A percentile compares a stretch with the other conserved stretches of the same genome.
Conservation (phyloP, 2,113 vertebrate species). For the Sceloporus tristichus region DNA sequence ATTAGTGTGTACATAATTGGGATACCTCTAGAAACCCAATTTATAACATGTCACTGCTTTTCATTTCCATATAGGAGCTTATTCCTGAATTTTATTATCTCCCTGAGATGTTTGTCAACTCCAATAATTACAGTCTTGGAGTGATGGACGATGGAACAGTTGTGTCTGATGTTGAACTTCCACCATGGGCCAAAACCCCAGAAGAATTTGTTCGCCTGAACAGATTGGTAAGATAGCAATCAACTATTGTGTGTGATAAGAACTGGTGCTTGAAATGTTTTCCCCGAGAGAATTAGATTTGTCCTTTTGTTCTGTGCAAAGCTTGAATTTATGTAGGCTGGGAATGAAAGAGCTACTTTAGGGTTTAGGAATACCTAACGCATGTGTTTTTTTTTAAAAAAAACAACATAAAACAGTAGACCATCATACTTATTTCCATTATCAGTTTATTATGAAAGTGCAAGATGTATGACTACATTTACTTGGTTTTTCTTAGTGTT, state of each 20-base stretch:
- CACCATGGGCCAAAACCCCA: constrained; percentile 96
- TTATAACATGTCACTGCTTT: constrained; percentile 64
- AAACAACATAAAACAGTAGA: neutral
- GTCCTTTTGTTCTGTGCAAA: constrained; percentile 7
- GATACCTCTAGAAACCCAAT: constrained; percentile 47
- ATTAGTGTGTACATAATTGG: constrained; percentile 27
- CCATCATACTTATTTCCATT: neutral
- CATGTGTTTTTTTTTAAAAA: too few species aligned
- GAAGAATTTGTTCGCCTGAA: constrained; percentile 98
- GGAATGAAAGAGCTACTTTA: neutral
- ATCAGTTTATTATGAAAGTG: neutral
- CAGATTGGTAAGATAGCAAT: constrained; percentile 88
- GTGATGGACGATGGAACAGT: constrained; percentile 96
- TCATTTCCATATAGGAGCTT: constrained; percentile 88
- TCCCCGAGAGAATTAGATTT: constrained; percentile 57
- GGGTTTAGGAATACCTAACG: neutral
- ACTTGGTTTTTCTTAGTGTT: constrained; percentile 7
- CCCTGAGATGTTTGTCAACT: constrained; percentile 98
- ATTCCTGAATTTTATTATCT: constrained; percentile 99
- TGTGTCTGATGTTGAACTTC: constrained; percentile 97
- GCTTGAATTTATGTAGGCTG: constrained; percentile 21
- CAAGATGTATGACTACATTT: neutral
- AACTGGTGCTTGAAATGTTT: constrained; percentile 33
- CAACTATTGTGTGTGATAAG: constrained; percentile 57
- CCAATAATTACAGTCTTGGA: constrained; percentile 95